Conservation (phyloP, 2,797 vertebrate species). For the Clangula hyemalis region DNA sequence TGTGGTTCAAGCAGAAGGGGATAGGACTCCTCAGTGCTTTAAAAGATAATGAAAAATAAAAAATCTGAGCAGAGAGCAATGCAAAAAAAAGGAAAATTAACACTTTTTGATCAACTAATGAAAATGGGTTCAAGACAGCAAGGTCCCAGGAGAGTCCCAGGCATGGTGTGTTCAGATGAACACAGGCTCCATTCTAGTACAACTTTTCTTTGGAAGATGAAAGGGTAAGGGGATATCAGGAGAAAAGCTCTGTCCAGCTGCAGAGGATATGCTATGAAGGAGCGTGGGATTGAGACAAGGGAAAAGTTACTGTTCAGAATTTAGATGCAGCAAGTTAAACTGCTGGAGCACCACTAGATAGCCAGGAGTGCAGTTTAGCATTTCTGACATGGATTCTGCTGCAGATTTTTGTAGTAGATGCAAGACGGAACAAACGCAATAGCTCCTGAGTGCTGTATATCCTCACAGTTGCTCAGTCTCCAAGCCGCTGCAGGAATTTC, state of each 20-base stretch:
- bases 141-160: not conserved
- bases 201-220: not conserved
- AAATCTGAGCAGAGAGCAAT: not conserved
- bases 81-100: slow-evolving; percentile 39
- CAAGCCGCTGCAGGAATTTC: not conserved
- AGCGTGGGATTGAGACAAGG: fast-evolving
- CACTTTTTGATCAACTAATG: slow-evolving; percentile 33
- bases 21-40: slow-evolving; percentile 34
- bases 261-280: not conserved
- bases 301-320: not conserved
- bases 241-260: not conserved
- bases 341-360: not conserved
- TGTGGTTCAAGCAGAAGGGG: slow-evolving; percentile 49
- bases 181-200: not conserved
- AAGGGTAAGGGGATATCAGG: not conserved
- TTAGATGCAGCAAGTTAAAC: not conserved
- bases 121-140: slow-evolving; percentile 23
- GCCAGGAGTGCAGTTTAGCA: fast-evolving
- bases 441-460: not conserved
- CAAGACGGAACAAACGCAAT: not conserved
- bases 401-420: not conserved
- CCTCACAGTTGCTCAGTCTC: not conserved
- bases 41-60: slow-evolving; percentile 49
- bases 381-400: not conserved
- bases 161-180: not conserved